Base-by-base conservation (phyloP, 2,797 vertebrate genomes). In the Pseudochaenichthys georgianus region DNA sequence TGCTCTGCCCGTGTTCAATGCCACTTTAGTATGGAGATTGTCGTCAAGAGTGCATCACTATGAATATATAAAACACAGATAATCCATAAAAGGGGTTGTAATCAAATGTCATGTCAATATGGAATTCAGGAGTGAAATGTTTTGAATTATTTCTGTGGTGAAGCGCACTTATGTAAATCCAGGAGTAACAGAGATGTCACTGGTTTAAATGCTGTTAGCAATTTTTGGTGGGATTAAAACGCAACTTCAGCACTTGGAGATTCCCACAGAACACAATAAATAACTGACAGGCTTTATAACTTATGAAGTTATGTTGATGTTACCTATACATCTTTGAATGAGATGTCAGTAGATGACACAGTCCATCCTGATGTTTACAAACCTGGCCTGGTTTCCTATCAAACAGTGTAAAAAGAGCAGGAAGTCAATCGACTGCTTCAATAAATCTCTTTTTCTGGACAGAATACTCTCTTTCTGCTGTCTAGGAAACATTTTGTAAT, bases 11-110 rank as follows among this genome's bases (percentile, higher is more conserved):
- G 43, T 83, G 69, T 83, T 77, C 51, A 63, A 11, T 13, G 13
- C 19, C 57, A 70, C 72, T 80, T 70, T 47, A 69, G 21, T 42
- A 19, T 64, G 55, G 43, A 78, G 61, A 83, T 58, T 1, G 57
- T 12, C n/a, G 67, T 69, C 53, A 57, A 65, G 64, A 77, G 64
- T 72, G 60, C 74, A 62, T 81, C 43, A 9, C 0, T 51, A 52
- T 77, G 55, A 82, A 84, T 82, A 77, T 72, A 48, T 58, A 57
- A 55, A 78, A 64, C 63, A 73, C 63, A 45, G 17, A 51, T 70
- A 45, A 74, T 74, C 45, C 54, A 52, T 66, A 60, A 67, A 80
- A 67, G 16, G 13, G n/a, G 5, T 74, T 50, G 13, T 67, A 73
- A 77, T 70, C 68, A 70, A 9, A 69, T 70, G 64, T 71, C 71